Evolutionary conservation across 2,888 invertebrate species (phyloP), one percentile per base, ranked within the genome.

Genomic region (Allacma fusca): DNA sequence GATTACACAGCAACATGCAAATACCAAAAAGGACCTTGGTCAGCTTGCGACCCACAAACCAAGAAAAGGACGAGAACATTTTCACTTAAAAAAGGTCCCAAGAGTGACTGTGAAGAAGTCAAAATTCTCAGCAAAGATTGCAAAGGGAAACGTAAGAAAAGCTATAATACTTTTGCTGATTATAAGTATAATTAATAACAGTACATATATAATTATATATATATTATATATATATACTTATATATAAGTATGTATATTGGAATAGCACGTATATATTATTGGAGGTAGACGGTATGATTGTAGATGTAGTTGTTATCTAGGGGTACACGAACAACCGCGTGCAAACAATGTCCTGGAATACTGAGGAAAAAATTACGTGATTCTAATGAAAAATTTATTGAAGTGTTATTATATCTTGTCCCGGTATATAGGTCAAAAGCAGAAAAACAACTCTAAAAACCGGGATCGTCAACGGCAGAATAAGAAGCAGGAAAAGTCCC

Each of bases 21-120:
- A 86, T 96, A 96, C 88, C 90, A 91, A 83, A 93, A 95, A 86
- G 93, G 94, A 83, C 90, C 93, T 62, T 96, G 96, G 96, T 92
- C 93, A 83, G 94, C 94, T 85, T 96, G 96, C 86, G 94, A 96
- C 86, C 87, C 91, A 64, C 93, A 93, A 87, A 92, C 93, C 80
- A 95, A 95, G 87, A 91, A 92, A 85, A 91, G 95, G 84, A 91
- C 93, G 74, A 90, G 95, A 84, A 93, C 92, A 80, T 89, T 95
- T 84, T 94, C 92, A 34, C 88, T 96, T 85, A 95, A 95, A 89
- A 94, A 94, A 86, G 94, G 94, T 57, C 94, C 94, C 86, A 88
- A 90, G 62, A 90, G 68, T 26, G 77, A 79, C 4, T 83, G 83
- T 57, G 81, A 83, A 70, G 79, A 75, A 23, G 77, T 79, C 67